Evolutionary conservation across 2,888 invertebrate species (phyloP).

Genomic region (Dryobota labecula): DNA sequence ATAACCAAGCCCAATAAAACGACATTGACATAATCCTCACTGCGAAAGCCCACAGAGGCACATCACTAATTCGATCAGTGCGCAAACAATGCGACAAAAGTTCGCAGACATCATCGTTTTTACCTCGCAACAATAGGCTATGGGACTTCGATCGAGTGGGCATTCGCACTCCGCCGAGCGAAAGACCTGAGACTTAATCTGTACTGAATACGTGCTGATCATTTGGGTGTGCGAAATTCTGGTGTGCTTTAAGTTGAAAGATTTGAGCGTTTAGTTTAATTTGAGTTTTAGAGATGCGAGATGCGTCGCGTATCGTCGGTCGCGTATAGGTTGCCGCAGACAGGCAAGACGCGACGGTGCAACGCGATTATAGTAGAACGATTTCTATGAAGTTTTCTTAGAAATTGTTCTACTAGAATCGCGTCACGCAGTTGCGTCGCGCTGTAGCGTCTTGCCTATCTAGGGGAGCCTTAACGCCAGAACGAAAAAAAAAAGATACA

Average conservation of each 20-base stretch:
- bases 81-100: slow-evolving; percentile 65
- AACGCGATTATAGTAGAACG: too few relatives aligned
- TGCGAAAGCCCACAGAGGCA: slow-evolving; percentile 52
- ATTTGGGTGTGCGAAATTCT: slow-evolving; percentile 72
- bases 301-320: too few relatives aligned
- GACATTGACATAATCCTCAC: slow-evolving; percentile 53
- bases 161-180: slow-evolving; percentile 84
- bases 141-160: slow-evolving; percentile 70
- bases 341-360: too few relatives aligned
- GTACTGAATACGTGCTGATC: slow-evolving; percentile 82
- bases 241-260: slow-evolving; percentile 62
- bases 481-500: too few relatives aligned
- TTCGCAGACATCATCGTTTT: slow-evolving; percentile 65
- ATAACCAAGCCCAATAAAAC: slow-evolving; percentile 31
- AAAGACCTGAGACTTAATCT: slow-evolving; percentile 82
- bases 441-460: too few relatives aligned
- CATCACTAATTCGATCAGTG: slow-evolving; percentile 75
- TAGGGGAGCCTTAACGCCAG: too few relatives aligned
- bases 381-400: too few relatives aligned
- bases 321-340: too few relatives aligned
- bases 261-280: slow-evolving; percentile 1
- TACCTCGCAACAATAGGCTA: slow-evolving; percentile 51
- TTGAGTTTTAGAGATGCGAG: too few relatives aligned
- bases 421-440: too few relatives aligned
- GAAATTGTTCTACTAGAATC: too few relatives aligned